Evolutionary conservation across 2,888 invertebrate species (phyloP), one percentile per base, ranked within the genome.

Genomic region (Therioaphis trifolii): DNA sequence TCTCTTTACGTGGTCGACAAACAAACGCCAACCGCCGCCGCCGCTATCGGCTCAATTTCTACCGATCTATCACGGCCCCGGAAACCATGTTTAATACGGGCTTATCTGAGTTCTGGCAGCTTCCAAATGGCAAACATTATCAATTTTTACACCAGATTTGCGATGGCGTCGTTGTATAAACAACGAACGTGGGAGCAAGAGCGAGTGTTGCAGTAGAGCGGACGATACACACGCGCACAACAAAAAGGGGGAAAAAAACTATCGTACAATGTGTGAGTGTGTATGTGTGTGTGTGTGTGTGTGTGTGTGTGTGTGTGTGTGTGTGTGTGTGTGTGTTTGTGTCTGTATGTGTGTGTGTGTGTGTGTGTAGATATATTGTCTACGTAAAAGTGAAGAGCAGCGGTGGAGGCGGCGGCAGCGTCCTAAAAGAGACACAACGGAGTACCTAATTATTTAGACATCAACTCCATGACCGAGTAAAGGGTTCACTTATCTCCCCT

Each of bases 401-500:
- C 27, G 49, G 63, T 21, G 49, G n/a, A 9, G 49, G 63, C 15
- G 49, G n/a, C 11, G 61, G 14, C 5, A 49, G 49, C 63, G 27
- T 58, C 7, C 3, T 63, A 72, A 80, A 72, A 80, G 80, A 80
- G 72, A 80, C 80, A 80, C 72, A 49, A 80, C 80, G 18, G 61
- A 61, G 49, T 78, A 80, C 72, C 82, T 74, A 82, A 82, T 82
- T 82, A 82, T 82, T 82, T 82, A 82, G 82, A 82, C 82, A 82
- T 82, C 74, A 82, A 82, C 46, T 80, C 82, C 74, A 40, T 52
- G 82, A 27, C 82, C 82, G 74, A 52, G 61, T 49, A 72, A 82
- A 72, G 82, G 82, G 82, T 74, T 72, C 82, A 74, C 82, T 82
- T 82, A 82, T 82, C 82, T 82, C 74, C 82, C 82, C 74, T 82